Conservation (phyloP, 1,140 invertebrate species). For the Monochamus saltuarius region DNA sequence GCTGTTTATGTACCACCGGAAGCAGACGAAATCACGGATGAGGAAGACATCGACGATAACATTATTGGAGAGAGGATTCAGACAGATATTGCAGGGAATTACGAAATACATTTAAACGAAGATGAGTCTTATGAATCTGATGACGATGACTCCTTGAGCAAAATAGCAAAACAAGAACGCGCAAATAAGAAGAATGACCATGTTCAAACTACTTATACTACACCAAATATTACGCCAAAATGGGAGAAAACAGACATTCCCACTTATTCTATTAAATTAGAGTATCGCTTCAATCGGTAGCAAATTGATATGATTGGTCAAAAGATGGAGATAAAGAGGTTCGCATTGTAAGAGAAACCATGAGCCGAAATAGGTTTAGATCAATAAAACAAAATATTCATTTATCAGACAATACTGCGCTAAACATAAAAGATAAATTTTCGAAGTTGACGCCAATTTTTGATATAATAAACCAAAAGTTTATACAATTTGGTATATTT, state of each 20-base stretch:
- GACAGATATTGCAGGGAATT: neutral
- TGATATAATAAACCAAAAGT: no score
- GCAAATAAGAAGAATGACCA: neutral
- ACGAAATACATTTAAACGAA: constrained; percentile 1
- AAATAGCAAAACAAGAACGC: neutral
- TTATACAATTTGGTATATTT: no score
- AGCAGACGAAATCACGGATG: neutral
- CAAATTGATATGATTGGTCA: no score
- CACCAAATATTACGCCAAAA: neutral
- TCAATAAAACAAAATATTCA: no score
- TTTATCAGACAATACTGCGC: no score
- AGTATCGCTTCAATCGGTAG: neutral
- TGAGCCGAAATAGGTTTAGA: no score
- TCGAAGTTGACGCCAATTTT: no score
- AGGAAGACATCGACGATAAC: neutral
- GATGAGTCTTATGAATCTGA: neutral
- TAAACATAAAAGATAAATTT: no score
- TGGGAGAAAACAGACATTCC: neutral
- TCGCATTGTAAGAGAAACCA: no score
- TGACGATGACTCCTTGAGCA: neutral
- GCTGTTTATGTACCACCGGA: constrained; percentile 1
- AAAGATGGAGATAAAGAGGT: no score
- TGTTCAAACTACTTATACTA: neutral
- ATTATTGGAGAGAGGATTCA: neutral
- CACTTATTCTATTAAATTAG: neutral